phyloP scores from a whole-genome alignment of 1,140 invertebrate species.

The Portunus trituberculatus region DNA sequence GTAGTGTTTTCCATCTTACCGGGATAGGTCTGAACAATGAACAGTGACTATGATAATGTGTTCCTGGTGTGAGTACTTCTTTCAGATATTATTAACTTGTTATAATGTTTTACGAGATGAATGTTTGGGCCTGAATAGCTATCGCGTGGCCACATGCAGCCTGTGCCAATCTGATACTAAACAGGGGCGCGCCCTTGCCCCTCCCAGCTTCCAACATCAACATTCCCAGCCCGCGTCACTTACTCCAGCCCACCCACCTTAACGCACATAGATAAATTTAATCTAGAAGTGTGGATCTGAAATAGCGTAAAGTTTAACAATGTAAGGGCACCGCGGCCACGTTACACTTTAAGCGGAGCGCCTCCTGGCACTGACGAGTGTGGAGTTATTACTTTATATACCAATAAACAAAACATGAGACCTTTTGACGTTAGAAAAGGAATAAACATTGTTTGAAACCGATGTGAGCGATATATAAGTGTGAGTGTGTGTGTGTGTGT shows the following conservation, averaged over 20 bases:
- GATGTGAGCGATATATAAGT: too few species aligned
- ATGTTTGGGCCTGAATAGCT: background rate
- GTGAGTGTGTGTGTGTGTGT: too few species aligned
- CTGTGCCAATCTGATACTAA: background rate
- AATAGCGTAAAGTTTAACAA: background rate
- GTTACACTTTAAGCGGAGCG: too few species aligned
- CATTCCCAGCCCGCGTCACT: background rate
- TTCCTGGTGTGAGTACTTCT: background rate
- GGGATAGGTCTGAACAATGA: background rate
- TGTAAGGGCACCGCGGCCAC: too few species aligned
- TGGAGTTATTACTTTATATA: too few species aligned
- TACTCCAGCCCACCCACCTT: background rate
- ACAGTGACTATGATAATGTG: background rate
- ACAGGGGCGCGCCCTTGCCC: background rate
- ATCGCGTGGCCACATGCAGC: background rate
- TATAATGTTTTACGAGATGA: background rate
- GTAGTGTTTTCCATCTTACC: background rate
- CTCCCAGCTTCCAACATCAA: background rate
- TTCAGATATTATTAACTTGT: background rate
- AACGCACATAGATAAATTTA: background rate
- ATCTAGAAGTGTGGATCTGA: background rate
- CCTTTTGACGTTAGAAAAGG: too few species aligned
- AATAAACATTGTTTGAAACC: too few species aligned
- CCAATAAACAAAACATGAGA: too few species aligned
- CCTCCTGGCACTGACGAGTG: too few species aligned